These are phyloP conservation scores for Echinometra lucunter DNA, from an alignment of 53 echinoderm and acorn worm species.

Conservation along the genomic window DNA sequence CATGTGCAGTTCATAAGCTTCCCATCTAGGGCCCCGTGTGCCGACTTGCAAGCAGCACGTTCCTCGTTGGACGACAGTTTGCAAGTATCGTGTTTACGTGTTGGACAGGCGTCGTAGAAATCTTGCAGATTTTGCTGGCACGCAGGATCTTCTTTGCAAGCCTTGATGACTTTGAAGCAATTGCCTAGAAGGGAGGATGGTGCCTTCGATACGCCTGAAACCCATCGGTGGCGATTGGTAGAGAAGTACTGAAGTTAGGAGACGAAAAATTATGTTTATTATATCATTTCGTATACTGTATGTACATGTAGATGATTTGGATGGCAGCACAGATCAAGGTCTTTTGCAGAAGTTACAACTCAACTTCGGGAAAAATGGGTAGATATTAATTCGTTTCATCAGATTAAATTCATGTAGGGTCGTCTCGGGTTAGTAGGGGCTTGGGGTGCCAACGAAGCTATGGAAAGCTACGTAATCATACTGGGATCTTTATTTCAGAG, in stretches of 20 bases:
- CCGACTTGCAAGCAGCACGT: background rate
- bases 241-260: background rate
- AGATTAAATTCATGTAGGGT: background rate
- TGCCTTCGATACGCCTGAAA: background rate
- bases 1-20: conserved; percentile 21
- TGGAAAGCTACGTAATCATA: too few relatives aligned
- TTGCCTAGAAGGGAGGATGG: background rate
- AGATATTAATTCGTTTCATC: background rate
- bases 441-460: too few relatives aligned
- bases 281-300: too few relatives aligned
- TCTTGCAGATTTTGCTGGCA: background rate
- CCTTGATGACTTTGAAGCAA: conserved; percentile 22
- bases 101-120: conserved; percentile 32
- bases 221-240: background rate
- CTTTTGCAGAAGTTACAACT: background rate
- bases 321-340: background rate
- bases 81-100: conserved; percentile 1
- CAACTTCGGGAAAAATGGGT: background rate
- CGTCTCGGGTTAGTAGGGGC: too few relatives aligned
- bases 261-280: background rate
- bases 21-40: background rate
- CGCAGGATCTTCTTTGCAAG: background rate
- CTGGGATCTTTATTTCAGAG: too few relatives aligned
- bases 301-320: too few relatives aligned
- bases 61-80: background rate